A percentile compares a stretch with the other conserved stretches of the same genome.
These are phyloP conservation scores for Elephantulus edwardii DNA, from an alignment of 2,113 vertebrate species.

Conservation along the genomic window DNA sequence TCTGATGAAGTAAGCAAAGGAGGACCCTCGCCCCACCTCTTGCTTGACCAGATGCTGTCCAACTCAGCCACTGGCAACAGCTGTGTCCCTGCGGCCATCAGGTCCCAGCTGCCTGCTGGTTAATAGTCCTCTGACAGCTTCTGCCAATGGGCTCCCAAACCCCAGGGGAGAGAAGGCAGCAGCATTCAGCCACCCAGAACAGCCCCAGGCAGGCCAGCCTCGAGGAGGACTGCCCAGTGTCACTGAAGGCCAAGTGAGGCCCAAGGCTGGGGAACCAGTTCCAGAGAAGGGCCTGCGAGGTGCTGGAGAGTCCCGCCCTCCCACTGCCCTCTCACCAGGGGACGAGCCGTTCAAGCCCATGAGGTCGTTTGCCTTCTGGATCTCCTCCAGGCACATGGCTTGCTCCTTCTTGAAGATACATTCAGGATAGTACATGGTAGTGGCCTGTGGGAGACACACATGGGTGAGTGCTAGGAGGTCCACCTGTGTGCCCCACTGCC, in stretches of 20 bases:
- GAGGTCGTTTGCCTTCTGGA: constrained; percentile 79
- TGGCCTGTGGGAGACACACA: constrained; percentile 66
- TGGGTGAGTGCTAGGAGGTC: rapidly evolving
- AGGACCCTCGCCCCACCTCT: too few relatives aligned
- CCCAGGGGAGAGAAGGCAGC: neutral
- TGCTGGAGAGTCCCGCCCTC: rapidly evolving
- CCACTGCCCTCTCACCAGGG: constrained; percentile 74
- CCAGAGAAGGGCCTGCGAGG: neutral
- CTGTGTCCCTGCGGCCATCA: constrained; percentile 32
- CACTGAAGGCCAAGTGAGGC: neutral
- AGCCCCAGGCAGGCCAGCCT: neutral
- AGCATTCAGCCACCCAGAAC: neutral
- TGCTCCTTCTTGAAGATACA: constrained; percentile 88
- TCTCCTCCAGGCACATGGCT: constrained; percentile 85
- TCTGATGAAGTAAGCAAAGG: neutral
- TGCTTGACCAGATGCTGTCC: neutral
- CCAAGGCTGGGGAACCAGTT: neutral
- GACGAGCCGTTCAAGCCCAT: constrained; percentile 82
- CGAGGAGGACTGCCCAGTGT: neutral
- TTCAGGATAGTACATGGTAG: constrained; percentile 83
- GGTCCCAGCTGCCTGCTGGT: neutral
- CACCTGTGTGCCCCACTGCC: neutral
- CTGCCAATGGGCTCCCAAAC: neutral
- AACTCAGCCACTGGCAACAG: neutral
- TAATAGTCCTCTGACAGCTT: constrained; percentile 26